A percentile compares a stretch with the other conserved stretches of the same genome.
phyloP scores from a whole-genome alignment of 2,797 vertebrate species.

The Tadarida brasiliensis region DNA sequence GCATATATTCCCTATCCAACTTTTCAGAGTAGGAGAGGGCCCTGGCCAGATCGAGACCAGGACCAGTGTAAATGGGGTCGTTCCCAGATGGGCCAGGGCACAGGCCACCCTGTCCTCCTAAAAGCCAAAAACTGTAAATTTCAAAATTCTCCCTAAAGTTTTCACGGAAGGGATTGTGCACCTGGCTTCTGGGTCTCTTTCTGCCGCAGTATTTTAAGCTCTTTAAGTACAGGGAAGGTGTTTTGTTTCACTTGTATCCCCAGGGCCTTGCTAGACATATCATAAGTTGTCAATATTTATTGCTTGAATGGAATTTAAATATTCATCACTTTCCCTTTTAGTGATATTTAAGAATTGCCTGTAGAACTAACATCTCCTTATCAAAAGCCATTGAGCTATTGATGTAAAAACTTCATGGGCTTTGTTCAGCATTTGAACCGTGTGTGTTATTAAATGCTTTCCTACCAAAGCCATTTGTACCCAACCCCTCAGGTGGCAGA shows the following conservation, averaged over 20 bases:
- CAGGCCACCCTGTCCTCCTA: neutral
- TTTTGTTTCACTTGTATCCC: neutral
- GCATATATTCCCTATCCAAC: neutral
- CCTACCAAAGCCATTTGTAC: neutral
- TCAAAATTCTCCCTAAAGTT: neutral
- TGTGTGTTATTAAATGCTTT: neutral
- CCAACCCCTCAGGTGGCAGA: neutral
- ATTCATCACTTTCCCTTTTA: neutral
- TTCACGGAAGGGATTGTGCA: neutral
- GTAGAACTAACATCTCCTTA: neutral
- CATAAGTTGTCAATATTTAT: neutral
- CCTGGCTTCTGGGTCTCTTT: neutral
- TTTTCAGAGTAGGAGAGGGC: neutral
- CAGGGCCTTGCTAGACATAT: neutral
- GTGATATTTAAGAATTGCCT: neutral
- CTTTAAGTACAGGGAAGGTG: neutral
- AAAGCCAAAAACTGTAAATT: neutral
- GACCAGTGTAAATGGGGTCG: neutral
- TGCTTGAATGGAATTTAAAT: neutral
- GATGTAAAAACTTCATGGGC: neutral
- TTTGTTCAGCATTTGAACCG: neutral
- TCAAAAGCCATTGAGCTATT: neutral
- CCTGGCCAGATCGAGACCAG: neutral
- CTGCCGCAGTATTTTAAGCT: neutral
- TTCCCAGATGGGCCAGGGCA: neutral